Evolutionary conservation across 2,113 vertebrate genomes (phyloP).

Genomic region (Machaerirhynchus nigripectus): DNA sequence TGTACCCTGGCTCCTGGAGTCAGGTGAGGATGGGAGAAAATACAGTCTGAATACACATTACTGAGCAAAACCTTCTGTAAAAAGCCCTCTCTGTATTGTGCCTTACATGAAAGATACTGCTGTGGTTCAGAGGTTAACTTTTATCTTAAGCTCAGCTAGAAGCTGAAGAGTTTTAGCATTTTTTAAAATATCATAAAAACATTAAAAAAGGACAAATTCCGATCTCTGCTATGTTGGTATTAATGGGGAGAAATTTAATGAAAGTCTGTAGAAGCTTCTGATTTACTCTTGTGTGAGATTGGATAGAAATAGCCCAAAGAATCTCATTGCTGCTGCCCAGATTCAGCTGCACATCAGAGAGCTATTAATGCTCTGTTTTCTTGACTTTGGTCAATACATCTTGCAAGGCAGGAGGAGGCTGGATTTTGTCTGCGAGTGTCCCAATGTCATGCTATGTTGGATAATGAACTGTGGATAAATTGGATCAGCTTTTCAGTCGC

Average conservation of each 20-base stretch:
- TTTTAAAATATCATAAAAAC: not conserved
- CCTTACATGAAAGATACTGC: conserved; percentile 17
- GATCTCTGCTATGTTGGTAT: not conserved
- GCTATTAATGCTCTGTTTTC: conserved; percentile 23
- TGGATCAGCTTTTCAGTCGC: conserved; percentile 38
- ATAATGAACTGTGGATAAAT: conserved; percentile 59
- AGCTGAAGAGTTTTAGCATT: conserved; percentile 6
- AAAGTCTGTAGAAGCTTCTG: conserved; percentile 16
- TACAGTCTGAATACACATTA: not conserved
- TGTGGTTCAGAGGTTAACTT: conserved; percentile 43
- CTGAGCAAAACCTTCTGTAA: not conserved
- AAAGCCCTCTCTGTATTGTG: not conserved
- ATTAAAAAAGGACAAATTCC: not conserved
- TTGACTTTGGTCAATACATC: conserved; percentile 14
- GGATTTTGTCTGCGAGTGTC: conserved; percentile 39
- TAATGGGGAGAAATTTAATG: conserved; percentile 40
- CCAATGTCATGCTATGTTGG: not conserved
- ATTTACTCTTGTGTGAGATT: conserved; percentile 2
- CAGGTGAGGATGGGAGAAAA: not conserved
- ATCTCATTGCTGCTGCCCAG: conserved; percentile 14
- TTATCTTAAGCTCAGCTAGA: conserved; percentile 29
- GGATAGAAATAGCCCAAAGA: conserved; percentile 44
- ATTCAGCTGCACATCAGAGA: conserved; percentile 32
- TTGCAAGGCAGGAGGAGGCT: conserved; percentile 46
- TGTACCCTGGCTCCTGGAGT: not conserved